These are phyloP conservation scores for Manacus vitellinus DNA, from an alignment of 2,113 vertebrate species.

Conservation along the genomic window DNA sequence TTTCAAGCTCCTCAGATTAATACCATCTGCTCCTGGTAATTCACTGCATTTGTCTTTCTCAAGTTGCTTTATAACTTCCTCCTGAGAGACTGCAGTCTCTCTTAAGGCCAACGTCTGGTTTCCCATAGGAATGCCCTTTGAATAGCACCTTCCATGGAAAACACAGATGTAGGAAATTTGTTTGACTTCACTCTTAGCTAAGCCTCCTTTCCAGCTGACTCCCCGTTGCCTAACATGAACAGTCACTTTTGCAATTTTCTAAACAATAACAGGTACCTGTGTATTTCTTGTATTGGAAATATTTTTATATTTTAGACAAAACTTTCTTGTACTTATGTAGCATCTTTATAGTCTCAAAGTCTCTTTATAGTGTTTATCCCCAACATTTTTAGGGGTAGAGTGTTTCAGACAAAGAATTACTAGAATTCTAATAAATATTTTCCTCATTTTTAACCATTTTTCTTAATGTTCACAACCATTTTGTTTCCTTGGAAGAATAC, in stretches of 20 bases:
- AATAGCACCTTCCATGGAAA: conserved; percentile 7
- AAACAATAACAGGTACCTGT: not conserved
- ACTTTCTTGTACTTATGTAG: not conserved
- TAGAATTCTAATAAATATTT: not conserved
- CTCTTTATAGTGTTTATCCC: not conserved
- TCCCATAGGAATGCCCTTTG: conserved; percentile 45
- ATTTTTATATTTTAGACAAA: not conserved
- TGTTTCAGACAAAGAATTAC: not conserved
- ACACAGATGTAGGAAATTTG: conserved; percentile 25
- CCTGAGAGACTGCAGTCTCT: not conserved
- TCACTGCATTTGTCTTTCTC: conserved; percentile 41
- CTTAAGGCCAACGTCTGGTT: conserved; percentile 5
- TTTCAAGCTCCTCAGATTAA: conserved; percentile 49
- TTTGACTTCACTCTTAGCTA: conserved; percentile 8
- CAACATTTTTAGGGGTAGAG: not conserved
- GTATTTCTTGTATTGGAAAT: not conserved
- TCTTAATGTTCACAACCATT: not conserved
- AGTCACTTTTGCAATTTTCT: not conserved
- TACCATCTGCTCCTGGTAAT: conserved; percentile 56
- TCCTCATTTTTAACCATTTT: not conserved
- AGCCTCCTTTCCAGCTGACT: not conserved
- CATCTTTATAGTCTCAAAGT: not conserved
- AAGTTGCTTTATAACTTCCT: conserved; percentile 40
- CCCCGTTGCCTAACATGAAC: not conserved
- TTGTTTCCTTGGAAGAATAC: not conserved